These are phyloP conservation scores for Euglossa dilemma DNA, from an alignment of 1,140 invertebrate genomes.

Conservation along the genomic window DNA sequence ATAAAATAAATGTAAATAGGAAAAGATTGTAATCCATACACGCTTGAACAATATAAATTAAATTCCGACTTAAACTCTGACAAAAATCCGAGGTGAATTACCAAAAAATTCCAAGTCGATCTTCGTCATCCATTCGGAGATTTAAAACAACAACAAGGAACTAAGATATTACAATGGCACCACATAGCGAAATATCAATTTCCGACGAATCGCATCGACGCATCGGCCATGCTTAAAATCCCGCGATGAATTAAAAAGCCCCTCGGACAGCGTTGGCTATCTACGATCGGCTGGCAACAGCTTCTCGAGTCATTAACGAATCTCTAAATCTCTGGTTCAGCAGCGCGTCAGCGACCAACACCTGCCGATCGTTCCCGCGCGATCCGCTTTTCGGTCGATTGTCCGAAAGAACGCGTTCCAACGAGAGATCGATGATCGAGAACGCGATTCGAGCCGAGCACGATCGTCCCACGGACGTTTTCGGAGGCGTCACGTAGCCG, in stretches of 20 bases:
- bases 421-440: constrained; percentile 30
- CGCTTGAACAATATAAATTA: too few species aligned
- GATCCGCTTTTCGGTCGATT: constrained; percentile 14
- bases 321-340: neutral
- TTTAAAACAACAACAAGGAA: too few species aligned
- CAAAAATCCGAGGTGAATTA: too few species aligned
- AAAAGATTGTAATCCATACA: too few species aligned
- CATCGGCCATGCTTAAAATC: too few species aligned
- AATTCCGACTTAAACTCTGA: too few species aligned
- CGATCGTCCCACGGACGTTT: constrained; percentile 53
- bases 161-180: too few species aligned
- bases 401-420: constrained; percentile 27
- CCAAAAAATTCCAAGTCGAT: too few species aligned
- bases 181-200: too few species aligned
- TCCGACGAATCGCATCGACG: too few species aligned
- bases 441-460: neutral
- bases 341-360: neutral
- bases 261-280: neutral
- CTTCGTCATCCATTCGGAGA: too few species aligned
- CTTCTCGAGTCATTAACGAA: neutral
- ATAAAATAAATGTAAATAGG: too few species aligned
- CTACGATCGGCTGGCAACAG: neutral
- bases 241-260: neutral
- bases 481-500: constrained; percentile 65
- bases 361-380: constrained; percentile 16